These are phyloP conservation scores for Amazona guildingii DNA, from an alignment of 2,113 vertebrate genomes.

Conservation along the genomic window DNA sequence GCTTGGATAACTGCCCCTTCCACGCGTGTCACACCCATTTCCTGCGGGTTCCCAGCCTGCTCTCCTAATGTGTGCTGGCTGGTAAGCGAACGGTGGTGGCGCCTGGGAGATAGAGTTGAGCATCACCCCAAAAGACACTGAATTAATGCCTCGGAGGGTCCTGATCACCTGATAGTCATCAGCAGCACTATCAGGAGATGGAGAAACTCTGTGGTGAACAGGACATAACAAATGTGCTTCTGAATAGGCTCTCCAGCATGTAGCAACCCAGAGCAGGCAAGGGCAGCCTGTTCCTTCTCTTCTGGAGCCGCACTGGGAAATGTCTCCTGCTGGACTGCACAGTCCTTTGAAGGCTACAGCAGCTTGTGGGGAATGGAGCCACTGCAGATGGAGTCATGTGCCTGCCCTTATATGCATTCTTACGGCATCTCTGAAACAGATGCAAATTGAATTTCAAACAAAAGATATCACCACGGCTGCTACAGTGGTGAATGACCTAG, in stretches of 20 bases:
- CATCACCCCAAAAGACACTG: background rate
- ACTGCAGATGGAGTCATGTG: background rate
- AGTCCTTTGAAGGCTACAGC: background rate
- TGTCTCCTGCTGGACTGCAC: background rate
- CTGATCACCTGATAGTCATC: background rate
- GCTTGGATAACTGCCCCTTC: background rate
- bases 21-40: background rate
- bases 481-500: background rate
- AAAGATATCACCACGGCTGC: background rate
- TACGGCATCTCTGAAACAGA: conserved; percentile 24
- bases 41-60: rapidly evolving
- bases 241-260: background rate
- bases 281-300: background rate
- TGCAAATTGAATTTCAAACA: conserved; percentile 61
- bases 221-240: background rate
- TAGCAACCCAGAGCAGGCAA: background rate
- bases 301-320: background rate
- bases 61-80: rapidly evolving
- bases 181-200: background rate
- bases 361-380: background rate
- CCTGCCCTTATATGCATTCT: background rate
- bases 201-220: background rate
- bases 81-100: rapidly evolving
- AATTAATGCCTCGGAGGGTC: background rate
- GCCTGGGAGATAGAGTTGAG: background rate